A percentile compares a stretch with the other conserved stretches of the same genome.
Evolutionary conservation across 2,797 vertebrate species (phyloP).

Genomic region (Chaenodraco wilsoni): DNA sequence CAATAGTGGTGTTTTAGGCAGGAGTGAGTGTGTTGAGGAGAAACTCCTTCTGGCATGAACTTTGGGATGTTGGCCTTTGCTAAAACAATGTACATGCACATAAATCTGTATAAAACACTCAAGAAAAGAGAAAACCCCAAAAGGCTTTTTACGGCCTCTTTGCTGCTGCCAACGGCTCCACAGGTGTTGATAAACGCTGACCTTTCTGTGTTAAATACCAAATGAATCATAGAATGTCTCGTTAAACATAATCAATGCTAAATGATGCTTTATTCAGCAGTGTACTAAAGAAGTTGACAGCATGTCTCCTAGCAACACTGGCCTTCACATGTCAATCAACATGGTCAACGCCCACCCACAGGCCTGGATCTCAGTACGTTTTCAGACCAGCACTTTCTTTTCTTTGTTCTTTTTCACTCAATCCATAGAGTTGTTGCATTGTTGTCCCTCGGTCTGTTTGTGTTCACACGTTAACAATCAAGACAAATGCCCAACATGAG

Average conservation of each 20-base stretch:
- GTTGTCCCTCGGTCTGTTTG: neutral
- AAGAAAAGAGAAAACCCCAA: too few relatives aligned
- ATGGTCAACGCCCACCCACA: neutral
- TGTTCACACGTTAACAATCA: neutral
- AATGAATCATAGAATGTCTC: neutral
- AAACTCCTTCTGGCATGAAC: too few relatives aligned
- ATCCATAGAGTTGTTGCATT: neutral
- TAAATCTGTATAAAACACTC: too few relatives aligned
- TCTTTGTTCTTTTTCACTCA: neutral
- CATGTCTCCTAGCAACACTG: neutral
- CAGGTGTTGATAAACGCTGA: neutral
- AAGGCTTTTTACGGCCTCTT: too few relatives aligned
- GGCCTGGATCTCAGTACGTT: neutral
- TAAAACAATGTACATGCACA: too few relatives aligned
- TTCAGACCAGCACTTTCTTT: neutral
- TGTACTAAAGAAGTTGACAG: neutral
- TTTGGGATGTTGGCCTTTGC: too few relatives aligned
- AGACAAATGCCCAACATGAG: neutral
- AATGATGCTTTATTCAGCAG: conserved; percentile 1
- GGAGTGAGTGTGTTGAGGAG: too few relatives aligned
- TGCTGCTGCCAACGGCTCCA: neutral
- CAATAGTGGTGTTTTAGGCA: too few relatives aligned
- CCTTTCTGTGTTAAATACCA: neutral
- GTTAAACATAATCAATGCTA: neutral
- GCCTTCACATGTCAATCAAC: neutral